Evolutionary conservation across 2,888 invertebrate species (phyloP), one percentile per base, ranked within the genome.

Genomic region (Silvanus unidentatus): DNA sequence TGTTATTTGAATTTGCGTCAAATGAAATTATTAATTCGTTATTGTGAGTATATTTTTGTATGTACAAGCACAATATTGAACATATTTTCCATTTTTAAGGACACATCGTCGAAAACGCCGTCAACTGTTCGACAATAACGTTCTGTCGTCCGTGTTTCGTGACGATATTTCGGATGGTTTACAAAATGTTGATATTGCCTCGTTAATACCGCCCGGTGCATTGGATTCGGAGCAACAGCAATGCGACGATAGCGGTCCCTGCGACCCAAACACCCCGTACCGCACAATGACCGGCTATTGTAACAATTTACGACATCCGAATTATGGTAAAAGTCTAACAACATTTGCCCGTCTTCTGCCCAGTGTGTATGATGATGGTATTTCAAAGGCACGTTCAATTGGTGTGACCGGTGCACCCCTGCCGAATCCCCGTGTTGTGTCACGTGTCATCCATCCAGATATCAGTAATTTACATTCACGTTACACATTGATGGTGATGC

Each of bases 401-500:
- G 84, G 89, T 0, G 81, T 86, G 0, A 86, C 86, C 0, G 93
- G 94, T 2, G 73, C 75, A 0, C 80, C 81, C 0, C 72, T 96
- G 13, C 95, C 95, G 0, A 91, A 92, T 16, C 91, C 95, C 0
- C 77, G 96, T 32, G 75, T 85, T 0, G 81, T 96, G 29, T 94
- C 94, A 1, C 87, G 91, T 0, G 81, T 85, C 1, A 87, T 96
- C 39, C 96, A 96, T 69, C 89, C 92, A 0, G 93, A 94, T 62
- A 90, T 93, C 47, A 91, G 91, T 27, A 89, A 93, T 65, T 75
- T 93, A 13, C 92, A 93, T 64, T 85, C 84, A 0, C 77, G 91
- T 4, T 94, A 95, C 70, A 88, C 92, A 0, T 74, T 95, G 12
- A 89, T 95, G 87, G 80, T 88, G 32, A 96, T 96, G 95, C 95